phyloP scores from a whole-genome alignment of 2,797 vertebrate genomes.

The Xiphophorus birchmanni region DNA sequence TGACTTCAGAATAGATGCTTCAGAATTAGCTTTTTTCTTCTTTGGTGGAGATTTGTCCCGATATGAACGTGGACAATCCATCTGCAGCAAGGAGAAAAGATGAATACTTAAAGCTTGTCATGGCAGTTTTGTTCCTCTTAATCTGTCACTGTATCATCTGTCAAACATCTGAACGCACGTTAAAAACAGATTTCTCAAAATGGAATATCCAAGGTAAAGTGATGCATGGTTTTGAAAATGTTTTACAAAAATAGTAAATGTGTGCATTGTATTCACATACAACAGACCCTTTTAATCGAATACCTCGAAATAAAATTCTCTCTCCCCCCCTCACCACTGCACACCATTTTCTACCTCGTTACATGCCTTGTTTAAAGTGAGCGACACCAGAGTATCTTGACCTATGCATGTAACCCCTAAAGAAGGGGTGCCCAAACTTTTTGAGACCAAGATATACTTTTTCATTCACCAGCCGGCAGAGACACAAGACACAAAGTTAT shows the following conservation, averaged over 20 bases:
- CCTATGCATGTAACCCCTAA: not conserved
- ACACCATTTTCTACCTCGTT: not conserved
- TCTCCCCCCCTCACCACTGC: too few relatives aligned
- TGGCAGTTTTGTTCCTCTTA: not conserved
- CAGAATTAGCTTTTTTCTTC: conserved; percentile 55
- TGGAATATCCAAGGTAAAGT: not conserved
- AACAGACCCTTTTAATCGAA: too few relatives aligned
- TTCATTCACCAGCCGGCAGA: too few relatives aligned
- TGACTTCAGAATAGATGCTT: conserved; percentile 32
- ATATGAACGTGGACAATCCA: conserved; percentile 38
- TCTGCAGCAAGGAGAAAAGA: conserved; percentile 49
- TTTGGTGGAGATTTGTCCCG: conserved; percentile 57
- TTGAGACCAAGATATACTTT: too few relatives aligned
- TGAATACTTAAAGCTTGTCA: not conserved
- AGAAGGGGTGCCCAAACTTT: too few relatives aligned
- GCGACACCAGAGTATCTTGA: not conserved
- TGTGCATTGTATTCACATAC: too few relatives aligned
- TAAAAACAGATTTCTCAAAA: not conserved
- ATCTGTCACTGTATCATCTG: not conserved
- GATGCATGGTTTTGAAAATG: too few relatives aligned
- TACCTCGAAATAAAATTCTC: too few relatives aligned
- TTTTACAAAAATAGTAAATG: too few relatives aligned
- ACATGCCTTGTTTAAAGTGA: not conserved
- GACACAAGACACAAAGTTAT: too few relatives aligned
- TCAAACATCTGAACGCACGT: not conserved